These are phyloP conservation scores for Pandemis heparana DNA, from an alignment of 2,888 invertebrate species.

Conservation along the genomic window DNA sequence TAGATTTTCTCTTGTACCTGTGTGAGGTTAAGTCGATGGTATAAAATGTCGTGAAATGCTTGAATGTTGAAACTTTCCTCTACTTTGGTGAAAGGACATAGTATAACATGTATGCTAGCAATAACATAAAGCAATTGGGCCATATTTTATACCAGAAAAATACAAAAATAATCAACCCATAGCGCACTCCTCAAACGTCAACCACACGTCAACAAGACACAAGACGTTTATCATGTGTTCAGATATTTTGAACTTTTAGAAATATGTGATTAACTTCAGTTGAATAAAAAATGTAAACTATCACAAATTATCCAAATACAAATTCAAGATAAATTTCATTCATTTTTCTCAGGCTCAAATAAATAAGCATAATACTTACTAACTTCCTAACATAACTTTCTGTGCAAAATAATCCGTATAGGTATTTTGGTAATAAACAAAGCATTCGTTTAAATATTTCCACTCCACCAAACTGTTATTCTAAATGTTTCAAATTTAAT, in stretches of 20 bases:
- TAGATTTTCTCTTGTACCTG: constrained; percentile 88
- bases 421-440: too few relatives aligned
- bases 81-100: constrained; percentile 99
- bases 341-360: too few relatives aligned
- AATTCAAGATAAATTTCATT: too few relatives aligned
- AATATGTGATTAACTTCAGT: background rate
- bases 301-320: background rate
- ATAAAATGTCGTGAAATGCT: constrained; percentile 98
- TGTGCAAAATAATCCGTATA: too few relatives aligned
- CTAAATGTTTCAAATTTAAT: too few relatives aligned
- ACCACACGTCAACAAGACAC: constrained; percentile 19
- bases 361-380: too few relatives aligned
- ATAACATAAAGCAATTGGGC: constrained; percentile 90
- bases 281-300: background rate
- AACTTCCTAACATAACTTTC: too few relatives aligned
- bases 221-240: constrained; percentile 14
- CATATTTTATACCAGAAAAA: constrained; percentile 80
- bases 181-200: constrained; percentile 43
- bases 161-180: constrained; percentile 65
- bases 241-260: background rate
- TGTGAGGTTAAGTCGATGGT: constrained; percentile 92
- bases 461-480: too few relatives aligned
- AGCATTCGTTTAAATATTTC: too few relatives aligned
- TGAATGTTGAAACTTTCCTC: constrained; percentile 99
- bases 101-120: constrained; percentile 91